Evolutionary conservation across 2,113 vertebrate genomes (phyloP).

Genomic region (Mus pahari): DNA sequence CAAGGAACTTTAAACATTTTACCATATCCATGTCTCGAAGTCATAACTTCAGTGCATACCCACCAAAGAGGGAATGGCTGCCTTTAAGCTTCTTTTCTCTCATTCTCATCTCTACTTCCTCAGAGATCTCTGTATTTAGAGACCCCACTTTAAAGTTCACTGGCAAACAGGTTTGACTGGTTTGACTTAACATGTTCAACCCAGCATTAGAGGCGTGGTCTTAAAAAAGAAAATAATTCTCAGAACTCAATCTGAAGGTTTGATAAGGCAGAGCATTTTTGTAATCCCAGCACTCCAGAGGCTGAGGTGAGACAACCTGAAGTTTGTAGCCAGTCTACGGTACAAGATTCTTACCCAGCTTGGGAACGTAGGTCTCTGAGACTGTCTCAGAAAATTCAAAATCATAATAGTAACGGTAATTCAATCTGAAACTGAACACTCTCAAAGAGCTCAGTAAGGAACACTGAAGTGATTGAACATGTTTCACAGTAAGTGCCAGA

Average conservation of each 20-base stretch:
- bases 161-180: background rate
- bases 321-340: background rate
- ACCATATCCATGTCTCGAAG: background rate
- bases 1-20: background rate
- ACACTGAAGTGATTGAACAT: background rate
- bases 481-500: background rate
- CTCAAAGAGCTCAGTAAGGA: background rate
- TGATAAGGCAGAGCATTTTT: background rate
- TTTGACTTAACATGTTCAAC: background rate
- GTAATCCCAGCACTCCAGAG: background rate
- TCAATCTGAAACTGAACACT: background rate
- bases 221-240: slow-evolving; percentile 35
- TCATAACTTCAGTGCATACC: background rate
- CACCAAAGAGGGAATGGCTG: background rate
- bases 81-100: background rate
- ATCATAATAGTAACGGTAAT: background rate
- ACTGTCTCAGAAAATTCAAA: background rate
- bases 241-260: background rate
- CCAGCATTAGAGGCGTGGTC: background rate
- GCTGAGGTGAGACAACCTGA: background rate
- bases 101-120: background rate
- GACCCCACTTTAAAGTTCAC: background rate
- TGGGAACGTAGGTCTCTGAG: background rate
- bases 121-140: background rate
- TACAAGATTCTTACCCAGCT: background rate